Evolutionary conservation across 2,113 vertebrate genomes (phyloP).

Genomic region (Chaetodon trifascialis): DNA sequence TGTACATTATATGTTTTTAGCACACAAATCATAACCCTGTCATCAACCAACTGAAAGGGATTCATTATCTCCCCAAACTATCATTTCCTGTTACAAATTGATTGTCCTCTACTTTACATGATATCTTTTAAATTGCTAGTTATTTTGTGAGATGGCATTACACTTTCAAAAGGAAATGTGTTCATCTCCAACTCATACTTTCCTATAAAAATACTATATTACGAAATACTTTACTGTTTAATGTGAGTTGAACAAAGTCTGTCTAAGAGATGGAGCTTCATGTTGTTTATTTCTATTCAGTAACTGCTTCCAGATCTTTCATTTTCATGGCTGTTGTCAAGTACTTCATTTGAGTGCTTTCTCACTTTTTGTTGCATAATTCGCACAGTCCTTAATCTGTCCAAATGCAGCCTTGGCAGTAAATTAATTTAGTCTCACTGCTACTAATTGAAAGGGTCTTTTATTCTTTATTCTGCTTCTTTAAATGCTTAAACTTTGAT

Average conservation of each 20-base stretch:
- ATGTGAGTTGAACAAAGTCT: background rate
- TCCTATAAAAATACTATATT: background rate
- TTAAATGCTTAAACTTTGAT: background rate
- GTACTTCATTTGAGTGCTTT: background rate
- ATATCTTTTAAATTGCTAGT: background rate
- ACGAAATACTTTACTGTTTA: background rate
- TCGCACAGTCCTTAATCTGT: slow-evolving; percentile 6
- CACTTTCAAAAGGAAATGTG: background rate
- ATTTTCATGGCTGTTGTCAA: slow-evolving; percentile 14
- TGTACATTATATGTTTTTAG: background rate
- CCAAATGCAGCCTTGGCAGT: background rate
- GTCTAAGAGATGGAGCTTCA: background rate
- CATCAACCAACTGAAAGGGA: background rate
- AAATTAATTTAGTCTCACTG: background rate
- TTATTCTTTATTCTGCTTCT: background rate
- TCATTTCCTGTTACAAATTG: background rate
- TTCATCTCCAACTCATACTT: background rate
- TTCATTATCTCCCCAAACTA: background rate
- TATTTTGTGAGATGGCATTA: background rate
- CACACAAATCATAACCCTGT: background rate
- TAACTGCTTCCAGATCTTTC: background rate
- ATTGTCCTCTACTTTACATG: background rate
- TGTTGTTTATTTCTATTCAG: background rate
- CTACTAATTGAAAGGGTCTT: slow-evolving; percentile 7
- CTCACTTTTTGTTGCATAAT: background rate